A percentile compares a stretch with the other conserved stretches of the same genome.
phyloP scores from a whole-genome alignment of 2,797 vertebrate genomes.

The Smutsia temminckii region DNA sequence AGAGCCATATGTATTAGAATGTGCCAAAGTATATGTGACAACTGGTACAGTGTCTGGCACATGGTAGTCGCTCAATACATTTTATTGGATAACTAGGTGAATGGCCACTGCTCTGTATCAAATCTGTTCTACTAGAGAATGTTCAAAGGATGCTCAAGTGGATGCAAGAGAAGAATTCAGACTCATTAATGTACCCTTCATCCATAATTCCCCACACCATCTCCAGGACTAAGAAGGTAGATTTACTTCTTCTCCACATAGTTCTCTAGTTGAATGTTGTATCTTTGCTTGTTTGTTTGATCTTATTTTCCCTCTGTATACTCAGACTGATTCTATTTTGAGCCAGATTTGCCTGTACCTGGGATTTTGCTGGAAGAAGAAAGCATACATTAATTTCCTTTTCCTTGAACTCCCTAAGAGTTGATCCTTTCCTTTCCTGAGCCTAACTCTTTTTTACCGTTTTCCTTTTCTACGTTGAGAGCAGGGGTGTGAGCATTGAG shows the following conservation, averaged over 20 bases:
- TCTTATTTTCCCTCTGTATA: conserved; percentile 4
- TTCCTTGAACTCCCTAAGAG: neutral
- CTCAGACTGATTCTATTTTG: conserved; percentile 1
- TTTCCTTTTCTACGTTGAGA: neutral
- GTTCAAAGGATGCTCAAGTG: neutral
- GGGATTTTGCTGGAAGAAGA: neutral
- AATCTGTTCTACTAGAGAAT: neutral
- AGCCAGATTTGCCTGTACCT: neutral
- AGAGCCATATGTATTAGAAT: neutral
- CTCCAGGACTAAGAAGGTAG: neutral
- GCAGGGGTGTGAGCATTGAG: neutral
- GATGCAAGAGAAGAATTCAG: neutral
- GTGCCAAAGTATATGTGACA: neutral
- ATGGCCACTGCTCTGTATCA: neutral
- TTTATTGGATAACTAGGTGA: neutral
- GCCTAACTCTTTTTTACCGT: neutral
- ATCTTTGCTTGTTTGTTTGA: neutral
- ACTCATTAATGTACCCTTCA: neutral
- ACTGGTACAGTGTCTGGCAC: neutral
- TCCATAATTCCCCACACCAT: neutral
- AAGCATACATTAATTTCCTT: neutral
- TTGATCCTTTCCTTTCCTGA: neutral
- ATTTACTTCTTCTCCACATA: neutral
- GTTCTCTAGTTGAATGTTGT: neutral
- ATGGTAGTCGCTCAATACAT: neutral